Evolutionary conservation across 2,888 invertebrate genomes (phyloP).

Genomic region (Piscicola geometra): DNA sequence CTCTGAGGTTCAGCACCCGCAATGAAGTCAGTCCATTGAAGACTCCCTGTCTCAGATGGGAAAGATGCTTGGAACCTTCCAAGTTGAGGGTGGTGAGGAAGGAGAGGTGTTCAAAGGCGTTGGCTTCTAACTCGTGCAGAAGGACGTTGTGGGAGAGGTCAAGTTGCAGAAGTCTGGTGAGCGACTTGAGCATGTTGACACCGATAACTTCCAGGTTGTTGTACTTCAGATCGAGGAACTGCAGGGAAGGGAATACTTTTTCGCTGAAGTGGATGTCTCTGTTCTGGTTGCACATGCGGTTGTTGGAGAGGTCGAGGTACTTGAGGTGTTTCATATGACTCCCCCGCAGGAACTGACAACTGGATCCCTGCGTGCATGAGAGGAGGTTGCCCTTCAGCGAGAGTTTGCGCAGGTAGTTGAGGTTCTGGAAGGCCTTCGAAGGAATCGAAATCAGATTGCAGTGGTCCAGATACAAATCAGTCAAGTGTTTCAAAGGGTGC

Average conservation of each 20-base stretch:
- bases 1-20: constrained; percentile 33
- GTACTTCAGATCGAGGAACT: constrained; percentile 26
- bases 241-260: constrained; percentile 26
- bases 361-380: constrained; percentile 31
- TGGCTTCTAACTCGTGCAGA: constrained; percentile 25
- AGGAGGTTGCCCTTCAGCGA: constrained; percentile 32
- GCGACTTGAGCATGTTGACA: constrained; percentile 27
- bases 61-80: constrained; percentile 32
- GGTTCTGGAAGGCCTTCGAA: constrained; percentile 33
- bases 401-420: constrained; percentile 29
- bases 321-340: constrained; percentile 28
- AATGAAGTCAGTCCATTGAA: constrained; percentile 32
- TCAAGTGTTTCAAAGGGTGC: constrained; percentile 32
- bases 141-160: constrained; percentile 37
- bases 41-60: constrained; percentile 30
- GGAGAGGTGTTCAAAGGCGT: constrained; percentile 26
- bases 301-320: constrained; percentile 36
- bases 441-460: constrained; percentile 36
- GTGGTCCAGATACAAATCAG: constrained; percentile 32
- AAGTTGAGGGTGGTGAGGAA: constrained; percentile 32
- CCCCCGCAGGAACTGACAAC: constrained; percentile 33
- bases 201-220: constrained; percentile 25
- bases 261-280: constrained; percentile 30
- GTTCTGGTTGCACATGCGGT: constrained; percentile 30
- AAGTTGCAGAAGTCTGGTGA: constrained; percentile 29